These are phyloP conservation scores for Crenichthys baileyi DNA, from an alignment of 2,797 vertebrate species.

Conservation along the genomic window DNA sequence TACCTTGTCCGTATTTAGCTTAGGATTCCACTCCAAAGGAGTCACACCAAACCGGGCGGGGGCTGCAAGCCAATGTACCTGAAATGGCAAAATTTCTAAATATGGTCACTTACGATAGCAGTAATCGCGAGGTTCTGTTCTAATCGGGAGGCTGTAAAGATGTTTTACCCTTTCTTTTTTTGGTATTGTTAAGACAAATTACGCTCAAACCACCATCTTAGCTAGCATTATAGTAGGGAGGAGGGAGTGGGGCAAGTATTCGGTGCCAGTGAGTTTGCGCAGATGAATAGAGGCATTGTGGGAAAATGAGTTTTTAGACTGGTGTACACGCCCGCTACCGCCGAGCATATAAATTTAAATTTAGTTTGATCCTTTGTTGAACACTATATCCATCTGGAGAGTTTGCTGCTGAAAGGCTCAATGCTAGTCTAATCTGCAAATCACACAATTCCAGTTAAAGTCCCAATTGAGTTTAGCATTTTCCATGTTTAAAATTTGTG, in stretches of 20 bases:
- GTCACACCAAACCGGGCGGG: slow-evolving; percentile 83
- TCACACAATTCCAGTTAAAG: not conserved
- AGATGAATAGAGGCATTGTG: slow-evolving; percentile 54
- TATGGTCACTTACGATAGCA: slow-evolving; percentile 64
- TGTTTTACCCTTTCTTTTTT: slow-evolving; percentile 79
- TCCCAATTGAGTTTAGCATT: not conserved
- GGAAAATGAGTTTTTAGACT: slow-evolving; percentile 63
- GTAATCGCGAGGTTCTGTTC: slow-evolving; percentile 65
- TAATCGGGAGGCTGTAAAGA: slow-evolving; percentile 70
- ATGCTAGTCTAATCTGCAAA: not conserved
- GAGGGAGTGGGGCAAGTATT: slow-evolving; percentile 81
- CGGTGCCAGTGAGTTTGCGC: slow-evolving; percentile 78
- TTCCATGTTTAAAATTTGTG: not conserved
- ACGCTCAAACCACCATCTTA: slow-evolving; percentile 88
- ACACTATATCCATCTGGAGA: not conserved
- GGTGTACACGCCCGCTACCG: not conserved
- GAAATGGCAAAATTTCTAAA: slow-evolving; percentile 74
- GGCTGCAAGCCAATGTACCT: slow-evolving; percentile 75
- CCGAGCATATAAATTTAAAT: too few species aligned
- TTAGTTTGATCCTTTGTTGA: not conserved
- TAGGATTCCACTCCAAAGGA: slow-evolving; percentile 83
- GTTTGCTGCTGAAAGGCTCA: not conserved
- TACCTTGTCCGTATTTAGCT: slow-evolving; percentile 85
- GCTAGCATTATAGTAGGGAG: slow-evolving; percentile 85
- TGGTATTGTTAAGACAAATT: slow-evolving; percentile 82